Evolutionary conservation across 2,888 invertebrate genomes (phyloP).

Genomic region (Sthenelais limicola): DNA sequence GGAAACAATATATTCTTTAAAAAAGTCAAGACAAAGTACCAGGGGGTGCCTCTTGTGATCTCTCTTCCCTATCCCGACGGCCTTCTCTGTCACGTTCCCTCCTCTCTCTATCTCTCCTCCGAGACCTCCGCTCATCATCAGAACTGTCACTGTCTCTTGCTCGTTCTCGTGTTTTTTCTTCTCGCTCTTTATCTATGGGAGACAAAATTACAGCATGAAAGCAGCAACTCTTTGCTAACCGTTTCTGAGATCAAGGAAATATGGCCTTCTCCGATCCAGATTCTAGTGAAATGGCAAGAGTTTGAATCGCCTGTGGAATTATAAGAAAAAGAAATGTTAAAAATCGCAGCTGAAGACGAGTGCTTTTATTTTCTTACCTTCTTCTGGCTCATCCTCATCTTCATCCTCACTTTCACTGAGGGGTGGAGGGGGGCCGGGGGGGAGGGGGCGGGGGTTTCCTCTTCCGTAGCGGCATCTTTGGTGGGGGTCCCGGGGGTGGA

Average conservation of each 20-base stretch:
- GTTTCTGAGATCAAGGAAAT: no score
- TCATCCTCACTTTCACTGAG: slow-evolving; percentile 71
- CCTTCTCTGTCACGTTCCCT: slow-evolving; percentile 5
- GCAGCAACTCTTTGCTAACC: no score
- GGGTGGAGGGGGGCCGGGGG: slow-evolving; percentile 69
- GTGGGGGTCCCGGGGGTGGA: slow-evolving; percentile 13
- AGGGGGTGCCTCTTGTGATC: slow-evolving; percentile 88
- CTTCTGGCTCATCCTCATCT: slow-evolving; percentile 43
- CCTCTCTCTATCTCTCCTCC: background rate
- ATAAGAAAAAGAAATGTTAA: no score
- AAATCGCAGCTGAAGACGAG: no score
- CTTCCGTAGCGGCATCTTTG: slow-evolving; percentile 43
- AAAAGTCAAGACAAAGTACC: slow-evolving; percentile 87
- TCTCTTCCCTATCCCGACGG: slow-evolving; percentile 9
- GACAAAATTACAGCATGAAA: background rate
- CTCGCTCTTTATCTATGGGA: slow-evolving; percentile 11
- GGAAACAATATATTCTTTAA: slow-evolving; percentile 67
- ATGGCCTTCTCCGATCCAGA: no score
- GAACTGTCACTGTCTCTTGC: slow-evolving; percentile 21
- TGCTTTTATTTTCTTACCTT: background rate
- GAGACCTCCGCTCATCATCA: slow-evolving; percentile 5
- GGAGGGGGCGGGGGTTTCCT: slow-evolving; percentile 70
- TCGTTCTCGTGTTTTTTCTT: slow-evolving; percentile 10
- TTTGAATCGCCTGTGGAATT: no score
- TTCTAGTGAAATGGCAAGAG: no score